Base-by-base conservation (phyloP, 2,113 vertebrate genomes). In the Hoplias malabaricus region DNA sequence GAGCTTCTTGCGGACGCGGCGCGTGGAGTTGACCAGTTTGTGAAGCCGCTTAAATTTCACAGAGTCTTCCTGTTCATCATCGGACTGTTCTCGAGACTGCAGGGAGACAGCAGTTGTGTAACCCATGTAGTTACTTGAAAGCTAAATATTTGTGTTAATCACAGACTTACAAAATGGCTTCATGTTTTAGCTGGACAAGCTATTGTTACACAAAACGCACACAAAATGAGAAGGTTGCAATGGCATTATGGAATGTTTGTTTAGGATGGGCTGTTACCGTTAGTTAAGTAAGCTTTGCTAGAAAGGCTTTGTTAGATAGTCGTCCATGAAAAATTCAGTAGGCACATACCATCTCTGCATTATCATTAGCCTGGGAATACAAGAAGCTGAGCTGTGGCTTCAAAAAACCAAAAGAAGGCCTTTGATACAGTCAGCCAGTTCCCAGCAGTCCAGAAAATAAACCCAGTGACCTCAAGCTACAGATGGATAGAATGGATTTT, bases 1-100 rank as follows among this genome's bases (percentile, higher is more conserved):
- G 62, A 98, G 95, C 84, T 98, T 99, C 89, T 98, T 99, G 80
- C 93, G 93, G 87, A 98, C 96, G 80, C 96, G 93, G 65, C 97
- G 96, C 65, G 96, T 99, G 29, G 98, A 99, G 90, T 96, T 98
- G 19, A 99, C 98, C 90, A 99, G 92, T 86, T 98, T 99, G 91
- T 99, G 98, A 80, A 99, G 92, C 78, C 96, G 92, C 87, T 96
- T 97, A 90, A 99, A 99, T 91, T 98, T 99, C 88, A 97, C 94
- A 0, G 96, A 96, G 86, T 99, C 97, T 87, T 99, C 96, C 0
- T 96, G 94, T 87, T 99, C 98, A 80, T 99, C 98, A 78, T 99
- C 98, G 0, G 97, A 99, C 88, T 96, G 97, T 85, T 99, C 97
- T 87, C 93, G 95, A 86, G 97, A 98, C 97, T 99, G 89, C 74